phyloP scores from a whole-genome alignment of 2,797 vertebrate species.

The Anguilla anguilla region DNA sequence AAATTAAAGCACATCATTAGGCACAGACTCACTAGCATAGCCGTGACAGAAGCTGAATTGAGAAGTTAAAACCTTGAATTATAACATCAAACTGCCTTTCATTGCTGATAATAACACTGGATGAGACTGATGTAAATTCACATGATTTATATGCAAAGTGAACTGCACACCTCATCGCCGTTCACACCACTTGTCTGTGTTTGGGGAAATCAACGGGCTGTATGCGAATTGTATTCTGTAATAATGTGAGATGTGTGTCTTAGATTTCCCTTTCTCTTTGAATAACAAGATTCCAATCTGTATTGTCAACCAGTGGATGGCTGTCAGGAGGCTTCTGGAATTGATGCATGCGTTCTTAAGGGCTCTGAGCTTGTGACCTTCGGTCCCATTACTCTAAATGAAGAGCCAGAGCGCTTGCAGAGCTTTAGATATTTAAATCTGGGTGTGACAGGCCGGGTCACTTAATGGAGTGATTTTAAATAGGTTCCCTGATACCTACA shows the following conservation, averaged over 20 bases:
- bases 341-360: background rate
- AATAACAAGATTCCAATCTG: slow-evolving; percentile 16
- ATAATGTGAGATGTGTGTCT: background rate
- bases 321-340: slow-evolving; percentile 15
- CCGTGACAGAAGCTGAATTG: background rate
- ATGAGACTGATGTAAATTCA: background rate
- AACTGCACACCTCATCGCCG: background rate
- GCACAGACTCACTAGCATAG: background rate
- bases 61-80: slow-evolving; percentile 8
- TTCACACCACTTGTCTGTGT: slow-evolving; percentile 1
- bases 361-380: background rate
- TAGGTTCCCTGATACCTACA: background rate
- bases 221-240: background rate
- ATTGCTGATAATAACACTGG: background rate
- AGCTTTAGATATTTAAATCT: background rate
- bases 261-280: background rate
- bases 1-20: background rate
- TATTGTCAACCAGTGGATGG: slow-evolving; percentile 2
- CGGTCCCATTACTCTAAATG: background rate
- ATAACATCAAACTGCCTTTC: background rate
- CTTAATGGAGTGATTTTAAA: slow-evolving; percentile 13
- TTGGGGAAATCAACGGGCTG: background rate
- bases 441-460: background rate
- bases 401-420: background rate
- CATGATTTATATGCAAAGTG: slow-evolving; percentile 7